Evolutionary conservation across 2,888 invertebrate species (phyloP).

Genomic region (Stenchaetothrips biformis): DNA sequence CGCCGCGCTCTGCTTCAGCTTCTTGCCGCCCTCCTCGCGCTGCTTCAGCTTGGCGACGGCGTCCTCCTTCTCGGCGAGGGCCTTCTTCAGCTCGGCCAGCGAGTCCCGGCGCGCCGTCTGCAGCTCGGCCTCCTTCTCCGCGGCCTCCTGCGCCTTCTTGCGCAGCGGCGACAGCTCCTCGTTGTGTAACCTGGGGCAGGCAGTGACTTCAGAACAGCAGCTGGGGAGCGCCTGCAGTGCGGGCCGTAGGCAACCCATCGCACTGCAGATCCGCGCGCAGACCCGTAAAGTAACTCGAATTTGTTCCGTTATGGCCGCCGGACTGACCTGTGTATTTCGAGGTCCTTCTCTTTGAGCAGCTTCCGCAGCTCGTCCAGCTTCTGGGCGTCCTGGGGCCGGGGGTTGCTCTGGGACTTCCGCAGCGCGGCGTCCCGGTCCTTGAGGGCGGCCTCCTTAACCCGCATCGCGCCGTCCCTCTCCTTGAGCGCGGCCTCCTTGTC

Average conservation of each 20-base stretch:
- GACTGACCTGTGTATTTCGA: background rate
- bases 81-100: constrained; percentile 9
- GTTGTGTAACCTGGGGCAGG: background rate
- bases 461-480: background rate
- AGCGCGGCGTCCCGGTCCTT: constrained; percentile 4
- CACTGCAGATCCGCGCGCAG: no score
- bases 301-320: no score
- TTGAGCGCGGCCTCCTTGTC: background rate
- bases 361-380: constrained; percentile 11
- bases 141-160: constrained; percentile 1
- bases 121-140: background rate
- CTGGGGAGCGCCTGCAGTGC: no score
- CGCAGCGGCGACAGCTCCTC: background rate
- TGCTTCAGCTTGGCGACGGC: constrained; percentile 1
- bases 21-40: background rate
- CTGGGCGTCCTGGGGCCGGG: constrained; percentile 2
- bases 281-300: background rate
- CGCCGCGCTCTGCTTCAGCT: constrained; percentile 1
- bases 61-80: constrained; percentile 14
- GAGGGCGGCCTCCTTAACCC: background rate
- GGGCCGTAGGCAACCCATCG: no score
- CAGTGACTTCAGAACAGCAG: no score
- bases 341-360: constrained; percentile 10
- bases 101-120: background rate
- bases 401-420: constrained; percentile 8